Evolutionary conservation across 2,888 invertebrate genomes (phyloP).

Genomic region (Hermodice carunculata): DNA sequence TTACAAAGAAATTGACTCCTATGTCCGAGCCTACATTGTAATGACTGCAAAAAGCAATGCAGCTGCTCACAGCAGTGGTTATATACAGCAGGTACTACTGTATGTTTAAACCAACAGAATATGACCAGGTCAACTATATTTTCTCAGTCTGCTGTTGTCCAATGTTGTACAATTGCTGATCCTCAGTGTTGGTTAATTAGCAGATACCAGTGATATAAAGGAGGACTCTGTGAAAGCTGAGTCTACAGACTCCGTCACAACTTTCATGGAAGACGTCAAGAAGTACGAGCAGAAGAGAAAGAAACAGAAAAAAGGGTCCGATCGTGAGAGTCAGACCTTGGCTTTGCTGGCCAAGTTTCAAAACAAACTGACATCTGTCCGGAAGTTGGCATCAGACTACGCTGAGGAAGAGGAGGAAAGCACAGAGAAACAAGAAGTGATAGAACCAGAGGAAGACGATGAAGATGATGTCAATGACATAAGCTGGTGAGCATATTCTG

Average conservation of each 20-base stretch:
- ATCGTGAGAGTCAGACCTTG: slow-evolving; percentile 76
- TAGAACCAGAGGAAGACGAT: not conserved
- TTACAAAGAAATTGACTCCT: too few species aligned
- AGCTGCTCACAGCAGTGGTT: too few species aligned
- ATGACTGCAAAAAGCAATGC: too few species aligned
- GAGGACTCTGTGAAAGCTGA: not conserved
- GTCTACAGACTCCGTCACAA: slow-evolving; percentile 47
- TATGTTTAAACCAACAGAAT: too few species aligned
- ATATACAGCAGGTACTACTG: too few species aligned
- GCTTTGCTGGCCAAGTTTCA: slow-evolving; percentile 86
- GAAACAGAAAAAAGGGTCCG: slow-evolving; percentile 51
- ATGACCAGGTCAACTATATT: too few species aligned
- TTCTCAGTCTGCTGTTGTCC: too few species aligned
- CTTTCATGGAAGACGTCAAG: slow-evolving; percentile 57
- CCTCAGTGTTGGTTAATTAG: slow-evolving; percentile 22
- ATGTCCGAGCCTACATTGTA: too few species aligned
- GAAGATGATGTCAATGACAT: not conserved
- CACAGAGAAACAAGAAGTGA: not conserved
- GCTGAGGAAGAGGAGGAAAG: slow-evolving; percentile 67
- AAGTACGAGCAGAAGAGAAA: slow-evolving; percentile 59
- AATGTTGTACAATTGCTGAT: too few species aligned
- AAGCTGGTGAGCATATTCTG: not conserved
- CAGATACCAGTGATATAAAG: slow-evolving; percentile 60
- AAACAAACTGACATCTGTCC: slow-evolving; percentile 80
- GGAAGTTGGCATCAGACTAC: slow-evolving; percentile 73